Conservation (phyloP, 1,140 invertebrate species). For the Trachelipus rathkii region DNA sequence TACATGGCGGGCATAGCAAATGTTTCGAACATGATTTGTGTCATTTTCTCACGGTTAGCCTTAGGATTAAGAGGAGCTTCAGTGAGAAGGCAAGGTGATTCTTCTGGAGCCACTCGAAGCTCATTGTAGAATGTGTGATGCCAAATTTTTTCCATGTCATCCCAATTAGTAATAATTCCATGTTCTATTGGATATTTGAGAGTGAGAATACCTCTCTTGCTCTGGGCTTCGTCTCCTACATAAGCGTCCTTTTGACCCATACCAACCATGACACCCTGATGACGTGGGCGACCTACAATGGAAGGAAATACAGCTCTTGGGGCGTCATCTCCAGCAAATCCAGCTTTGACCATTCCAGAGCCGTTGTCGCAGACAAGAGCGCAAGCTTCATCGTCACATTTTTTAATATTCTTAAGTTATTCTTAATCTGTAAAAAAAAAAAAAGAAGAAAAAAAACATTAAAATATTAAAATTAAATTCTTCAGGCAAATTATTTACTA, state of each 20-base stretch:
- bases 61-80: constrained; percentile 90
- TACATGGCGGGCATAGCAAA: constrained; percentile 91
- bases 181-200: constrained; percentile 91
- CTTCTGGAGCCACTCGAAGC: constrained; percentile 86
- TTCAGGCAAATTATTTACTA: background rate
- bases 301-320: constrained; percentile 63
- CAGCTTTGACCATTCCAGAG: constrained; percentile 64
- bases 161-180: constrained; percentile 94
- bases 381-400: constrained; percentile 64
- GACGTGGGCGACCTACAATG: constrained; percentile 60
- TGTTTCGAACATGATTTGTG: constrained; percentile 86
- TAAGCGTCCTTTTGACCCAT: constrained; percentile 89
- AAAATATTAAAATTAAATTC: constrained; percentile 18
- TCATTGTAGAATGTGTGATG: constrained; percentile 94
- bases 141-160: constrained; percentile 97
- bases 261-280: constrained; percentile 77
- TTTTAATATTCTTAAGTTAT: constrained; percentile 43
- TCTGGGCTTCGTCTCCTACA: constrained; percentile 88
- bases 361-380: constrained; percentile 62
- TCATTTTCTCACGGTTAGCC: constrained; percentile 72
- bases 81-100: constrained; percentile 85
- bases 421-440: background rate
- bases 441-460: too few species aligned
- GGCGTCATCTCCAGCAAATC: constrained; percentile 63
- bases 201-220: constrained; percentile 84